Base-by-base conservation (phyloP, 2,888 invertebrate genomes). In the Lagria hirta region DNA sequence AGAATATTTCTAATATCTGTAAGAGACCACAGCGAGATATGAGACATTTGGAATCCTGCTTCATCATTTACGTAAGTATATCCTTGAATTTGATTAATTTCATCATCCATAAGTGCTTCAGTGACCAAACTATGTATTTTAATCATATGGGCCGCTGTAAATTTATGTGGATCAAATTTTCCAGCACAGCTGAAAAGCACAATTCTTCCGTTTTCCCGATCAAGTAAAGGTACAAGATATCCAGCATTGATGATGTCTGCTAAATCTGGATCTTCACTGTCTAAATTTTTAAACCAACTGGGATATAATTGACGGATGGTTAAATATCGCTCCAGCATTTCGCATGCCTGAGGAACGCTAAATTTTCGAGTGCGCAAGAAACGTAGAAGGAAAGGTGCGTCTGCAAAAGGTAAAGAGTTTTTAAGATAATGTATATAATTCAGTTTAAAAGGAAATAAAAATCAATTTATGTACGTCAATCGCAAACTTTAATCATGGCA, bases 311-410 rank as follows among this genome's bases (percentile, higher is more conserved):
- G 88, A 3, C 93, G 76, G 52, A 92, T 87, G 16, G 86, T 86
- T 38, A 94, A 74, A 69, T 93, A 94, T 30, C 88, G 81, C 68
- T 93, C 91, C 52, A 94, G 71, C 83, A 93, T 87, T 49, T 88
- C 86, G 59, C 91, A 88, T 0, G 93, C 86, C 66, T 86, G 81
- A 0, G 88, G 87, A 11, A 93, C 81, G 18, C 88, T 88, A 72
- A 88, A 93, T 68, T 92, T 93, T 71, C 90, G 89, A 24, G 88
- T 88, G 21, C 92, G 79, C 7, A 93, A 78, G 61, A 93, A 93
- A 27, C 92, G 79, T 23, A 93, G 75, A 8, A 92, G 76, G 65
- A 94, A 93, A 4, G 84, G 80, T 0, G 87, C 73, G 65, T 92
- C 91, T 79, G 73, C n/a, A n/a, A n/a, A 16, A 67, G n/a, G n/a